A percentile compares a stretch with the other conserved stretches of the same genome.
phyloP scores from a whole-genome alignment of 2,113 vertebrate species.

The Mastomys natalensis region DNA sequence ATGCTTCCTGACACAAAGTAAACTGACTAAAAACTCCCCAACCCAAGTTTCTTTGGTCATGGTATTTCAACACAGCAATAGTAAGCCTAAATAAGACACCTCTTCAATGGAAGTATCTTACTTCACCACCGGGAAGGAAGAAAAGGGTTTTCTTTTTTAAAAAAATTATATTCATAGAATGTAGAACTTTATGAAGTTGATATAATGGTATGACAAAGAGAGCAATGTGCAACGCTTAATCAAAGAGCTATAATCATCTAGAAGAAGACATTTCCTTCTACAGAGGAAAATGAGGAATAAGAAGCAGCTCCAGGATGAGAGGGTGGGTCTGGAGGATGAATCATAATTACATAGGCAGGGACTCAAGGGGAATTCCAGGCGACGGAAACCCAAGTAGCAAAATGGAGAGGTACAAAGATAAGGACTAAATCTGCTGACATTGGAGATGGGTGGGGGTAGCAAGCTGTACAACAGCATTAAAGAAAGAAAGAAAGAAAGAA shows the following conservation, averaged over 20 bases:
- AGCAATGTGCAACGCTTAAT: neutral
- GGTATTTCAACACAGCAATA: neutral
- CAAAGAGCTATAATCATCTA: neutral
- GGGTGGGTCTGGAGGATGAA: neutral
- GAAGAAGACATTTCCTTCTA: neutral
- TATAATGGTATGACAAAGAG: neutral
- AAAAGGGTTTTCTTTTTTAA: neutral
- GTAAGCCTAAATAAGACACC: neutral
- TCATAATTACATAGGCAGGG: neutral
- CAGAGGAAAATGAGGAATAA: neutral
- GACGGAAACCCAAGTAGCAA: neutral
- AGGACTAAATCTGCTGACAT: neutral
- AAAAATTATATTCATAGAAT: neutral
- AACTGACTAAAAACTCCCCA: too few species aligned
- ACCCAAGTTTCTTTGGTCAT: neutral
- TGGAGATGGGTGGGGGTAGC: neutral
- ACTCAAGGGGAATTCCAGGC: neutral
- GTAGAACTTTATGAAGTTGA: neutral
- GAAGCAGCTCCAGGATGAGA: neutral
- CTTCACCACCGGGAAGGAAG: neutral
- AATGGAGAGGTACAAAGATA: neutral
- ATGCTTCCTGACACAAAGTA: too few species aligned
- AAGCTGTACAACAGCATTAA: neutral
- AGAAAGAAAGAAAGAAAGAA: too few species aligned
- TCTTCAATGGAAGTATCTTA: neutral